Evolutionary conservation across 2,888 invertebrate species (phyloP).

Genomic region (Diarsia brunnea): DNA sequence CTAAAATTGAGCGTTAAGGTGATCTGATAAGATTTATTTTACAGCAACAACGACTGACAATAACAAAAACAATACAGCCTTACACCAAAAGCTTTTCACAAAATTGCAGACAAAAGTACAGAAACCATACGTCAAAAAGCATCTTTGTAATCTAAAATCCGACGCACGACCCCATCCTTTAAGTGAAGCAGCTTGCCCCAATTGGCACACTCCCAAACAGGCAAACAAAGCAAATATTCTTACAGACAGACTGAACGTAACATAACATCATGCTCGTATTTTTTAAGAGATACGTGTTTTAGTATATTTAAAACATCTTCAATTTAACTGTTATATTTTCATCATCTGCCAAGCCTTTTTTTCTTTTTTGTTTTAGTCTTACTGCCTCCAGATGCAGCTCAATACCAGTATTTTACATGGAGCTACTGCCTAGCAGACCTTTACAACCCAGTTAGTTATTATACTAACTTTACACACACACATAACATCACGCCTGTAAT

Average conservation of each 20-base stretch:
- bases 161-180: slow-evolving; percentile 37
- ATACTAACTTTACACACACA: too few species aligned
- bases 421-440: too few species aligned
- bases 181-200: slow-evolving; percentile 49
- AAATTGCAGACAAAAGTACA: background rate
- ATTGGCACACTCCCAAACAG: slow-evolving; percentile 51
- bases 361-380: too few species aligned
- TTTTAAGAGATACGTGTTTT: too few species aligned
- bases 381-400: too few species aligned
- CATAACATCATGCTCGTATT: background rate
- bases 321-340: too few species aligned
- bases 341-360: too few species aligned
- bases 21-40: background rate
- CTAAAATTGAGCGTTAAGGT: background rate
- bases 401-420: too few species aligned
- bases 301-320: too few species aligned
- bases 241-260: background rate
- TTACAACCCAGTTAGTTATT: too few species aligned
- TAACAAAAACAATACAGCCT: background rate
- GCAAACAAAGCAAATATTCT: slow-evolving; percentile 30
- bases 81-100: background rate
- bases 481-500: too few species aligned
- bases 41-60: background rate
- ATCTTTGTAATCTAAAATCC: slow-evolving; percentile 29
- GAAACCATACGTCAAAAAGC: slow-evolving; percentile 2